These are phyloP conservation scores for Triops cancriformis DNA, from an alignment of 1,140 invertebrate genomes.

Conservation along the genomic window DNA sequence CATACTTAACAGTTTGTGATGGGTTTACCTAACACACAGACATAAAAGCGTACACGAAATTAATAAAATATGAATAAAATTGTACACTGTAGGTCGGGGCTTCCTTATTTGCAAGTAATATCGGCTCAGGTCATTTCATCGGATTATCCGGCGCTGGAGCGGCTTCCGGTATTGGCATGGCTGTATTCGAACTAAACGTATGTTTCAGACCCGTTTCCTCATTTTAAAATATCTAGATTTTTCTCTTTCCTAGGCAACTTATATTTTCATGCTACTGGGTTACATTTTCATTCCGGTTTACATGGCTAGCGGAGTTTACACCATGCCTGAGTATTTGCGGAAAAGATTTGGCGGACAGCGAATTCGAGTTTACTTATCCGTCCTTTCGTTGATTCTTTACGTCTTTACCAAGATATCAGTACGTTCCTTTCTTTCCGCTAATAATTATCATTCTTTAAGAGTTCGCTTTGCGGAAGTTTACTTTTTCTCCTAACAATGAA, in stretches of 20 bases:
- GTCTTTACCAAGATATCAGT: conserved; percentile 53
- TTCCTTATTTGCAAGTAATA: conserved; percentile 51
- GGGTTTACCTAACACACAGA: too few relatives aligned
- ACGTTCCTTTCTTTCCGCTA: conserved; percentile 33
- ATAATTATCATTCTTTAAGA: neutral
- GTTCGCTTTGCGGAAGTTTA: neutral
- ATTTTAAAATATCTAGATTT: neutral
- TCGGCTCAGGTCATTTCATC: conserved; percentile 53
- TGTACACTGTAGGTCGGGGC: conserved; percentile 41
- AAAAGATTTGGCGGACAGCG: conserved; percentile 48
- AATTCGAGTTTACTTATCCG: conserved; percentile 47
- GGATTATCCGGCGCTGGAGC: conserved; percentile 48
- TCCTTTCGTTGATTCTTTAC: conserved; percentile 47
- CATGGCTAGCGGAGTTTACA: conserved; percentile 44
- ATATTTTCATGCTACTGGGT: conserved; percentile 44
- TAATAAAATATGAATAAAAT: neutral
- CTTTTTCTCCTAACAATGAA: neutral
- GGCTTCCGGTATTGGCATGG: conserved; percentile 45
- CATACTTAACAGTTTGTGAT: too few relatives aligned
- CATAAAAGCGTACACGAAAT: too few relatives aligned
- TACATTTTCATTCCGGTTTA: conserved; percentile 54
- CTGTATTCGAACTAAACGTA: conserved; percentile 50
- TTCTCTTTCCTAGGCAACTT: neutral
- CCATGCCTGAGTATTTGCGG: conserved; percentile 50
- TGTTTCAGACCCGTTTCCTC: conserved; percentile 30